Percentiles rank a stretch among this genome's conserved stretches.
Evolutionary conservation across 2,113 vertebrate genomes (phyloP).

Genomic region (Eleginops maclovinus): DNA sequence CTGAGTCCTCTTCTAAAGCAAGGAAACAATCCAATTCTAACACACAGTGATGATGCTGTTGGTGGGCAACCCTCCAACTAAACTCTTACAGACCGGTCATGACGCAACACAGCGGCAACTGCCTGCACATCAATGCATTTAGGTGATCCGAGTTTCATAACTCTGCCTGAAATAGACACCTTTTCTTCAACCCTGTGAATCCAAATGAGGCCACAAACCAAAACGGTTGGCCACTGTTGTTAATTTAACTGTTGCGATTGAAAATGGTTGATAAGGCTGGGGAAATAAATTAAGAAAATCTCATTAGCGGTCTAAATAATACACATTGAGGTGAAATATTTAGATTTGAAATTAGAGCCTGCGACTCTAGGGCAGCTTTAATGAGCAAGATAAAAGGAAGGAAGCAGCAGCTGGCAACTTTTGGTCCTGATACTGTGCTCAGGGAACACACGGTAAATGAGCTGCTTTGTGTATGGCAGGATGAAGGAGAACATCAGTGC

Average conservation of each 20-base stretch:
- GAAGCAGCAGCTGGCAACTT: constrained; percentile 49
- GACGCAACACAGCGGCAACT: constrained; percentile 70
- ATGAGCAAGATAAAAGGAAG: constrained; percentile 66
- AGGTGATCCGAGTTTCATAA: constrained; percentile 37
- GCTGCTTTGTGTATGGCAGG: constrained; percentile 46
- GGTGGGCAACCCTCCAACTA: constrained; percentile 60
- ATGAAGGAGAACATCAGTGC: not conserved
- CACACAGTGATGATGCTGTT: constrained; percentile 44
- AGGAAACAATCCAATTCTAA: constrained; percentile 58
- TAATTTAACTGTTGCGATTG: constrained; percentile 29
- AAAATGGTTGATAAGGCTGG: constrained; percentile 48
- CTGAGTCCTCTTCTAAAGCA: constrained; percentile 63
- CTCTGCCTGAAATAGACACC: constrained; percentile 38
- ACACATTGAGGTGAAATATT: constrained; percentile 64
- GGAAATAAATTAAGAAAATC: constrained; percentile 42
- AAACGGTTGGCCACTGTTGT: constrained; percentile 8
- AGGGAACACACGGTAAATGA: constrained; percentile 44
- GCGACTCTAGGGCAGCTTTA: constrained; percentile 56
- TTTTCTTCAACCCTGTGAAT: constrained; percentile 22
- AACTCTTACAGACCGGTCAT: constrained; percentile 63
- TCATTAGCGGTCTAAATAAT: constrained; percentile 58
- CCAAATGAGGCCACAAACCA: constrained; percentile 24
- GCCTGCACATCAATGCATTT: constrained; percentile 44
- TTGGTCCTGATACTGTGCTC: constrained; percentile 41
- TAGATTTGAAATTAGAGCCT: constrained; percentile 53